These are phyloP conservation scores for Coelopa frigida DNA, from an alignment of 1,140 invertebrate genomes.

Conservation along the genomic window DNA sequence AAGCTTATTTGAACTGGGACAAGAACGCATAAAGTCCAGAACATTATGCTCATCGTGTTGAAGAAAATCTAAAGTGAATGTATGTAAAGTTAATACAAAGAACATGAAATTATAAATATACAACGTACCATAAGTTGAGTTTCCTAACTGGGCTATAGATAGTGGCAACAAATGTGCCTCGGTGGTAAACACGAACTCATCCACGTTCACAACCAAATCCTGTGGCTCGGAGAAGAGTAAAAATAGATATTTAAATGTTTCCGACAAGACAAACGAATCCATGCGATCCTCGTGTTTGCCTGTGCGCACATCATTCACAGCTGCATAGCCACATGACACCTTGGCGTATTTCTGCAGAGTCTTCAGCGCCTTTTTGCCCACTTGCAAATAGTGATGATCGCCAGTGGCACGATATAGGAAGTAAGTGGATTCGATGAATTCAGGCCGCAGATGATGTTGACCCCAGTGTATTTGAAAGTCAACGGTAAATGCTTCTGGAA, in stretches of 20 bases:
- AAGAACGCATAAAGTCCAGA: constrained; percentile 65
- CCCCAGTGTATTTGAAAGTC: constrained; percentile 98
- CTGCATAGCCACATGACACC: constrained; percentile 94
- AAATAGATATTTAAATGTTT: constrained; percentile 97
- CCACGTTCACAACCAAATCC: constrained; percentile 83
- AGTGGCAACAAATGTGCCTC: constrained; percentile 94
- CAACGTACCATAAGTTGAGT: constrained; percentile 39
- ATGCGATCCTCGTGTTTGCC: constrained; percentile 88
- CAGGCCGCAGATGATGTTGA: constrained; percentile 92
- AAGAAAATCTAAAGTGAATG: constrained; percentile 32
- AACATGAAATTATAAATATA: constrained; percentile 2
- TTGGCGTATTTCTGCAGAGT: constrained; percentile 83
- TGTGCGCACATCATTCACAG: constrained; percentile 91
- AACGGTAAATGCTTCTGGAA: constrained; percentile 95
- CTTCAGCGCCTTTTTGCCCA: constrained; percentile 84
- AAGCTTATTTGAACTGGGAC: constrained; percentile 76
- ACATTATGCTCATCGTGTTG: constrained; percentile 52
- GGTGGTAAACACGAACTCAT: constrained; percentile 95
- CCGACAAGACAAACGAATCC: constrained; percentile 96
- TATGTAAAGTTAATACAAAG: constrained; percentile 3
- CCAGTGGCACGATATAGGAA: constrained; percentile 91
- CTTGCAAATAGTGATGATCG: constrained; percentile 92
- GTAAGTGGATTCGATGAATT: constrained; percentile 97
- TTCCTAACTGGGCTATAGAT: constrained; percentile 56
- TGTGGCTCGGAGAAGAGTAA: constrained; percentile 85